Evolutionary conservation across 2,888 invertebrate species (phyloP).

Genomic region (Eurois occulta): DNA sequence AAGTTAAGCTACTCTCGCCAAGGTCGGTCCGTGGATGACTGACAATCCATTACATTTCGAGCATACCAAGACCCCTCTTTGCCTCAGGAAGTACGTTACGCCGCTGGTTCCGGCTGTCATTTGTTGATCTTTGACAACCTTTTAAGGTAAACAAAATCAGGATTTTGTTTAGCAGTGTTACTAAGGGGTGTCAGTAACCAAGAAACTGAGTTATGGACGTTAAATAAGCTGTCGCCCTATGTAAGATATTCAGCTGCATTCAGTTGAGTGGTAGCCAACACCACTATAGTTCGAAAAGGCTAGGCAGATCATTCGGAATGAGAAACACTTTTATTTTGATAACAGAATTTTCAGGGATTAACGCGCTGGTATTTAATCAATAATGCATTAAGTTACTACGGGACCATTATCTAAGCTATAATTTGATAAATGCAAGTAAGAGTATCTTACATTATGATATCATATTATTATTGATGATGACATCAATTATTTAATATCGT

Average conservation of each 20-base stretch:
- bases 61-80: not conserved
- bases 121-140: not conserved
- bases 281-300: not conserved
- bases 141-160: not conserved
- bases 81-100: not conserved
- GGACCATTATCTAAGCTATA: slow-evolving; percentile 7
- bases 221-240: not conserved
- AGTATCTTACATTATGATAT: slow-evolving; percentile 1
- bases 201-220: not conserved
- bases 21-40: not conserved
- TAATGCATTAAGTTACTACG: not conserved
- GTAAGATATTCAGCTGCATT: not conserved
- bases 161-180: not conserved
- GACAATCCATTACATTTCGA: not conserved
- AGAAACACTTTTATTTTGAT: not conserved
- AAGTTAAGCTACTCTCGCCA: not conserved
- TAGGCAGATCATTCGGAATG: not conserved
- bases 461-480: slow-evolving; percentile 18
- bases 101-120: not conserved
- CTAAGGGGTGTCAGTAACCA: not conserved
- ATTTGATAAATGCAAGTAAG: slow-evolving; percentile 18
- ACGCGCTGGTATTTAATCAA: too few species aligned
- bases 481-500: slow-evolving; percentile 24
- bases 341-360: not conserved
- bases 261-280: not conserved